Conservation (phyloP, 2,113 vertebrate genomes). For the Poecilia latipinna region DNA sequence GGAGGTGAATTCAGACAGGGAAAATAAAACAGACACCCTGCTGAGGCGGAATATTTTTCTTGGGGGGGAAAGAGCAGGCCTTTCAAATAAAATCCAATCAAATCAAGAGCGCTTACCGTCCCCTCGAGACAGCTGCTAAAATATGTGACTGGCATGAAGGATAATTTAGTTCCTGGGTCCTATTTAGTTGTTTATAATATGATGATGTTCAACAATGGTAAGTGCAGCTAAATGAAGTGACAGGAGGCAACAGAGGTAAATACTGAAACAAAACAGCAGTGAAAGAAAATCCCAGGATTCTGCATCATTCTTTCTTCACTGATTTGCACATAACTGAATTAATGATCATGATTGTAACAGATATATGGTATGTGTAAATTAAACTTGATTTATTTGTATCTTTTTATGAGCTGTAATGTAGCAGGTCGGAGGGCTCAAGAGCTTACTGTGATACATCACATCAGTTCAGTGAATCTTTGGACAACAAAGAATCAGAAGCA, state of each 20-base stretch:
- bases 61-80: constrained; percentile 34
- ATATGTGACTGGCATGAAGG: constrained; percentile 21
- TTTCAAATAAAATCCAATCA: constrained; percentile 49
- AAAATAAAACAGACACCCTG: constrained; percentile 48
- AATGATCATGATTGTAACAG: not conserved
- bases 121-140: constrained; percentile 18
- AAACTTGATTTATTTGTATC: not conserved
- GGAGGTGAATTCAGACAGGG: constrained; percentile 43
- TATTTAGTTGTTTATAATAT: constrained; percentile 9
- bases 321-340: not conserved
- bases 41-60: constrained; percentile 38
- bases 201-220: constrained; percentile 1
- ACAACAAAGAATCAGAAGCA: too few species aligned
- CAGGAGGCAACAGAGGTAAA: not conserved
- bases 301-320: not conserved
- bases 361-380: not conserved
- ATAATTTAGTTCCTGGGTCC: constrained; percentile 16
- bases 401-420: not conserved
- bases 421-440: too few species aligned
- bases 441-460: too few species aligned
- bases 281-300: not conserved
- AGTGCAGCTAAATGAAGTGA: not conserved
- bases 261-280: not conserved
- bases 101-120: constrained; percentile 13
- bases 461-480: too few species aligned